phyloP scores from a whole-genome alignment of 2,888 invertebrate species.

The Melanotus villosus region DNA sequence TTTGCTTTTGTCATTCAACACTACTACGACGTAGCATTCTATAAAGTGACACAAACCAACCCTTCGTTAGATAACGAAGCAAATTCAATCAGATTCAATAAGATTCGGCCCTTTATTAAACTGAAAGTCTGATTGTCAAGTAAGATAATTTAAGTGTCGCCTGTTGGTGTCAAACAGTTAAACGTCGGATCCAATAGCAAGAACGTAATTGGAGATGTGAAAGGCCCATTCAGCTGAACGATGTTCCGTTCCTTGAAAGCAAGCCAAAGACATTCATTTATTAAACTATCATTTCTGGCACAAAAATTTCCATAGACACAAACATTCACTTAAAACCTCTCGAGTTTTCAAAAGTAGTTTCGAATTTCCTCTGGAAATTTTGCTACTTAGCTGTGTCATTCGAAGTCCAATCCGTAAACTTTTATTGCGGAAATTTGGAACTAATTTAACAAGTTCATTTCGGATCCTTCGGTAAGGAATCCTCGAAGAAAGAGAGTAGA shows the following conservation, averaged over 20 bases:
- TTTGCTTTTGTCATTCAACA: no score
- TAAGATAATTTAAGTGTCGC: not conserved
- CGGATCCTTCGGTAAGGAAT: not conserved
- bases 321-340: no score
- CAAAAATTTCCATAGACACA: not conserved
- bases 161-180: not conserved
- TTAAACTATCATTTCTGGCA: not conserved
- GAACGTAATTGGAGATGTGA: conserved; percentile 1
- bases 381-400: no score
- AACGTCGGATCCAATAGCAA: not conserved
- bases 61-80: no score
- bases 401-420: not conserved
- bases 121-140: not conserved
- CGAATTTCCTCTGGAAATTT: no score
- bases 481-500: not conserved
- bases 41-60: no score
- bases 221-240: conserved; percentile 13
- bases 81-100: not conserved
- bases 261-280: not conserved
- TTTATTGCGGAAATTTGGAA: not conserved
- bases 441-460: not conserved
- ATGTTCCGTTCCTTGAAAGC: not conserved
- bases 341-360: not conserved
- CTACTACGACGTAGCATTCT: no score
- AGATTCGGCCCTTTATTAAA: not conserved